Evolutionary conservation across 2,113 vertebrate genomes (phyloP).

Genomic region (Amphiprion percula): DNA sequence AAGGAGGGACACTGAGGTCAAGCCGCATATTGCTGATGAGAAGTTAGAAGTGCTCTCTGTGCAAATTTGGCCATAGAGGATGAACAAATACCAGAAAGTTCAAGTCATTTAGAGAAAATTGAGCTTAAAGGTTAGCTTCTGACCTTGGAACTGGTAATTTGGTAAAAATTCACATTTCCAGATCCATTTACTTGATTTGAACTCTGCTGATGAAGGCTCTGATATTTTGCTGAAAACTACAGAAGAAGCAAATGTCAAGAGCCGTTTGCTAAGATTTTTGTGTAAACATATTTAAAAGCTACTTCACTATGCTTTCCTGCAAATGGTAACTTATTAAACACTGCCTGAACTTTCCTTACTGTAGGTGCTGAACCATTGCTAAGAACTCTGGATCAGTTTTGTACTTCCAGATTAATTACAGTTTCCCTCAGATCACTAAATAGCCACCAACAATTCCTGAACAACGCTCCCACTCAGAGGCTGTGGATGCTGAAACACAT

Average conservation of each 20-base stretch:
- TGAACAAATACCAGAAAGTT: background rate
- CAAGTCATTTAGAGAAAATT: background rate
- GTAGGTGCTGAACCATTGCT: conserved; percentile 24
- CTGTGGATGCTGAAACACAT: conserved; percentile 10
- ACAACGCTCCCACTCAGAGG: conserved; percentile 4
- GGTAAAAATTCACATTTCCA: background rate
- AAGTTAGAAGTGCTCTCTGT: background rate
- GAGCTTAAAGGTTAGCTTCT: background rate
- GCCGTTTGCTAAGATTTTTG: conserved; percentile 7
- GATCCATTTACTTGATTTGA: background rate
- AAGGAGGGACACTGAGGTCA: conserved; percentile 57
- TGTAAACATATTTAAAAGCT: conserved; percentile 28
- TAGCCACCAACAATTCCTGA: conserved; percentile 8
- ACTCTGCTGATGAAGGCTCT: background rate
- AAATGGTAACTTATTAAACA: conserved; percentile 35
- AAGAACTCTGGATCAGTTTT: conserved; percentile 8
- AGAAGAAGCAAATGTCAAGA: background rate
- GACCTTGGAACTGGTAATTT: background rate
- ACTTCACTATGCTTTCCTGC: conserved; percentile 26
- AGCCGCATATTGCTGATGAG: background rate
- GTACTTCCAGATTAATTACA: conserved; percentile 9
- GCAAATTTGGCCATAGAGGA: background rate
- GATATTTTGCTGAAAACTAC: conserved; percentile 16
- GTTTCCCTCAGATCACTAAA: conserved; percentile 1
- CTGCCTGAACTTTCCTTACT: conserved; percentile 48